These are phyloP conservation scores for Lagorchestes hirsutus DNA, from an alignment of 2,797 vertebrate species.

Conservation along the genomic window DNA sequence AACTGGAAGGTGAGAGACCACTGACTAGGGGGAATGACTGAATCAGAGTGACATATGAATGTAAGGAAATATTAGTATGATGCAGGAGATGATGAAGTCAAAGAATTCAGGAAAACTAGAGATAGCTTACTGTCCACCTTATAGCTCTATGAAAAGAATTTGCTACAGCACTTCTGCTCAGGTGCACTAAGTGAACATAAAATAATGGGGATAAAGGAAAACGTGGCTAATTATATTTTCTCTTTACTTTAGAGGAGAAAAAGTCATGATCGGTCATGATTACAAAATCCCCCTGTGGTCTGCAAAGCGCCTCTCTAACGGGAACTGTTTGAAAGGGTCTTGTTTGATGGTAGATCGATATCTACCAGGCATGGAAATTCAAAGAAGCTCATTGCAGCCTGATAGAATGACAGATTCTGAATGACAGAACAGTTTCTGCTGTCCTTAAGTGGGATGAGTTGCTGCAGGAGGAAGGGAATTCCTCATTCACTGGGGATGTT, in stretches of 20 bases:
- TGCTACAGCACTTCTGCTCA: slow-evolving; percentile 20
- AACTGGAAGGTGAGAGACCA: neutral
- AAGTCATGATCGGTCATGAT: slow-evolving; percentile 49
- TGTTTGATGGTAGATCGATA: slow-evolving; percentile 22
- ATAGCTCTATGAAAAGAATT: neutral
- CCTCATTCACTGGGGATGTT: neutral
- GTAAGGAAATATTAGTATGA: neutral
- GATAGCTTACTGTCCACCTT: neutral
- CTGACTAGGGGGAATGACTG: neutral
- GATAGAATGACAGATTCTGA: neutral
- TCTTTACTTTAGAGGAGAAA: slow-evolving; percentile 56
- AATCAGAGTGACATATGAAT: neutral
- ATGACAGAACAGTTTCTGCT: neutral
- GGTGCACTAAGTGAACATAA: slow-evolving; percentile 52
- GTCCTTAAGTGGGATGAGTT: neutral
- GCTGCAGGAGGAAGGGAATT: neutral
- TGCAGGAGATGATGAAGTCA: neutral
- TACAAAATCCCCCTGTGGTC: slow-evolving; percentile 39
- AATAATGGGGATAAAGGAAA: slow-evolving; percentile 45
- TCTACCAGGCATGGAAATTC: neutral
- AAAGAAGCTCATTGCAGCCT: neutral
- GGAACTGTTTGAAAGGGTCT: slow-evolving; percentile 5
- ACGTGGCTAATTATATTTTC: slow-evolving; percentile 16
- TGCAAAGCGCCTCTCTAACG: neutral
- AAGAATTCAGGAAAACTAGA: neutral